Percentiles rank a stretch among this genome's conserved stretches.
These are phyloP conservation scores for Mesocentrotus franciscanus DNA, from an alignment of 53 echinoderm and acorn worm species.

Conservation along the genomic window DNA sequence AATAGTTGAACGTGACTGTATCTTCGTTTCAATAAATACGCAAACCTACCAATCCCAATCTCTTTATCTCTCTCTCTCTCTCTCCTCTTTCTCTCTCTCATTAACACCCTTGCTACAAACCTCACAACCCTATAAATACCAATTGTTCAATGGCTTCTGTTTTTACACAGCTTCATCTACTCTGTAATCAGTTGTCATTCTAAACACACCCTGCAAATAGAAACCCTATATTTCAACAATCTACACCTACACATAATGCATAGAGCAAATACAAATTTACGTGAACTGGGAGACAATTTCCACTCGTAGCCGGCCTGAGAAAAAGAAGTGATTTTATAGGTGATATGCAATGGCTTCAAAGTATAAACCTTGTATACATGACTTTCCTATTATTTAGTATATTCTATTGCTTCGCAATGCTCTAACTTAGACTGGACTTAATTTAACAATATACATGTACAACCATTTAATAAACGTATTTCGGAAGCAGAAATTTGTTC, in stretches of 20 bases:
- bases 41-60: background rate
- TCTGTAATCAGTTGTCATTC: slow-evolving; percentile 1
- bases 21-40: background rate
- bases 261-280: slow-evolving; percentile 11
- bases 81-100: background rate
- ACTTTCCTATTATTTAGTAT: background rate
- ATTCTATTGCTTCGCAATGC: background rate
- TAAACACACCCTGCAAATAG: slow-evolving; percentile 54
- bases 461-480: no score
- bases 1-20: no score
- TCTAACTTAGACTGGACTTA: background rate
- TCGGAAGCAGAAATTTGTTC: no score
- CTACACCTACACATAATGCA: slow-evolving; percentile 31
- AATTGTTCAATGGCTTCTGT: slow-evolving; percentile 53
- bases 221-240: slow-evolving; percentile 25
- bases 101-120: background rate
- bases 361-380: background rate
- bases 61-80: background rate
- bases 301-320: background rate
- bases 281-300: background rate
- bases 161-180: slow-evolving; percentile 43
- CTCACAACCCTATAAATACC: background rate
- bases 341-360: background rate
- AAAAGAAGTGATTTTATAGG: background rate
- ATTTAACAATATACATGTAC: no score